These are phyloP conservation scores for Chrysolina oricalcia DNA, from an alignment of 2,888 invertebrate species.

Conservation along the genomic window DNA sequence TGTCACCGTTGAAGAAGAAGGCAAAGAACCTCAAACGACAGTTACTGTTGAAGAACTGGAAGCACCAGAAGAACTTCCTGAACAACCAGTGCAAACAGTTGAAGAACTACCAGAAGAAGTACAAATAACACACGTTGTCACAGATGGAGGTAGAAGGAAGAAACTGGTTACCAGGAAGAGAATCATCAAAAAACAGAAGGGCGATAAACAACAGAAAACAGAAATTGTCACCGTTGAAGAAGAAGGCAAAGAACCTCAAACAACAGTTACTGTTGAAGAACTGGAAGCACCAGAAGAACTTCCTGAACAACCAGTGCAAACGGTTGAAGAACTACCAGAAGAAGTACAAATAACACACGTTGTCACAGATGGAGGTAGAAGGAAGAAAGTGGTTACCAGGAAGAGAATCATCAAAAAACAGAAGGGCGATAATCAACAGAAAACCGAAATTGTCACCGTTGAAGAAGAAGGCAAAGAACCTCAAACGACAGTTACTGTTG, in stretches of 20 bases:
- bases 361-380: conserved; percentile 60
- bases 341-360: conserved; percentile 63
- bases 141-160: conserved; percentile 65
- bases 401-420: conserved; percentile 54
- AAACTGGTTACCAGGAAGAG: conserved; percentile 62
- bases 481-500: conserved; percentile 63
- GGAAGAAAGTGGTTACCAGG: conserved; percentile 62
- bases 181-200: conserved; percentile 61
- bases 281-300: conserved; percentile 64
- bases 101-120: conserved; percentile 63
- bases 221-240: conserved; percentile 65
- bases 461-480: conserved; percentile 68
- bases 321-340: conserved; percentile 59
- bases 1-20: conserved; percentile 69
- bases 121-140: conserved; percentile 65
- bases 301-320: conserved; percentile 62
- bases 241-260: conserved; percentile 67
- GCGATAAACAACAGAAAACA: conserved; percentile 60
- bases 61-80: conserved; percentile 58
- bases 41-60: conserved; percentile 66
- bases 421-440: not conserved
- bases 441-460: conserved; percentile 48
- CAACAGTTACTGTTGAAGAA: conserved; percentile 69
- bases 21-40: conserved; percentile 64
- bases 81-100: conserved; percentile 57